Evolutionary conservation across 1,140 invertebrate genomes (phyloP).

Genomic region (Temnothorax longispinosus): DNA sequence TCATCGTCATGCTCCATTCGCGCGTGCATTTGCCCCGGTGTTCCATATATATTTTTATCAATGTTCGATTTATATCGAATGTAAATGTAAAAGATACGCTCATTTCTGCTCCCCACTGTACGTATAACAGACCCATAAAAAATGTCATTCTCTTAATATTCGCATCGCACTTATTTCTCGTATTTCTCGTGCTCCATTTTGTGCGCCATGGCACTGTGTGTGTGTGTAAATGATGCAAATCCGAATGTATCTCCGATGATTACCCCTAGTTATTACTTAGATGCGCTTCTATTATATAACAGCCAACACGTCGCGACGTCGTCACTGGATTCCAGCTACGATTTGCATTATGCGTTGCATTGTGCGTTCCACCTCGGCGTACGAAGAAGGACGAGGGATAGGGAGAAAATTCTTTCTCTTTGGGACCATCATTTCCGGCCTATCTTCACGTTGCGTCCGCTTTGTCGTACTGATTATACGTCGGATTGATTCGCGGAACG

Average conservation of each 20-base stretch:
- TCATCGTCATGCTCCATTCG: conserved; percentile 22
- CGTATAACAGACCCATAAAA: background rate
- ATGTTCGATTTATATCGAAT: background rate
- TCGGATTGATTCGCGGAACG: conserved; percentile 68
- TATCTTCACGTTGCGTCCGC: conserved; percentile 52
- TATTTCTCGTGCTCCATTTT: background rate
- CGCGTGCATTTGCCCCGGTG: too few species aligned
- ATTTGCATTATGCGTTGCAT: conserved; percentile 61
- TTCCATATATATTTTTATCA: background rate
- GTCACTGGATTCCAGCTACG: conserved; percentile 68
- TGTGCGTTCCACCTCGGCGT: conserved; percentile 23
- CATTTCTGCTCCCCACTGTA: too few species aligned
- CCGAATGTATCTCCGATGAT: conserved; percentile 76
- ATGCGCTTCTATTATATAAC: conserved; percentile 78
- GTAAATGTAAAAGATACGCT: background rate
- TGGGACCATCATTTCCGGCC: conserved; percentile 72
- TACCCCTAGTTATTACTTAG: conserved; percentile 82
- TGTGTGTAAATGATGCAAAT: background rate
- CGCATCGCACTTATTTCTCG: background rate
- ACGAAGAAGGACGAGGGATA: conserved; percentile 16
- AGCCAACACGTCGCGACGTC: conserved; percentile 51
- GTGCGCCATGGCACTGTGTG: background rate
- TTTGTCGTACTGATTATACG: conserved; percentile 71
- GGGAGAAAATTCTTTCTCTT: conserved; percentile 57
- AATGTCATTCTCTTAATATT: background rate